Evolutionary conservation across 37 sponge, comb jelly and placozoan species (phyloP).

Genomic region (Crambe crambe): DNA sequence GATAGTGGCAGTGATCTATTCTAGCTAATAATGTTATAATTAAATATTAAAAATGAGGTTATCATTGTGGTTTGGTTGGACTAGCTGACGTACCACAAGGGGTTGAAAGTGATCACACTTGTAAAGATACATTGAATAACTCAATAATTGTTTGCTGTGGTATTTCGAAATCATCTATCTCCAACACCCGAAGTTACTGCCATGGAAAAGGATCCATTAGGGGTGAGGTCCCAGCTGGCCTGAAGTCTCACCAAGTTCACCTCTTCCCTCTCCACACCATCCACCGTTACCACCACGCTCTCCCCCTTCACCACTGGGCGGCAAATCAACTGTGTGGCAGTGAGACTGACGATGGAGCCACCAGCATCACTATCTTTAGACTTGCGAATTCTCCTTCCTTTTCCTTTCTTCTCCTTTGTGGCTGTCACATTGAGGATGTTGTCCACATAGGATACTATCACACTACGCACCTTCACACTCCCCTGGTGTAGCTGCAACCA

Average conservation of each 20-base stretch:
- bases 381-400: conserved; percentile 47
- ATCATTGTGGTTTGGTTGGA: too few species aligned
- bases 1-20: too few species aligned
- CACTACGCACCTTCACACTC: conserved; percentile 64
- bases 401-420: conserved; percentile 44
- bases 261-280: conserved; percentile 60
- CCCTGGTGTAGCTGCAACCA: conserved; percentile 16
- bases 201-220: conserved; percentile 8
- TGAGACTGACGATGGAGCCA: conserved; percentile 52
- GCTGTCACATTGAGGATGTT: conserved; percentile 59
- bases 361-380: conserved; percentile 20
- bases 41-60: too few species aligned
- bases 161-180: too few species aligned
- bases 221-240: conserved; percentile 27
- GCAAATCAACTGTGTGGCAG: conserved; percentile 48
- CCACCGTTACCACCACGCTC: conserved; percentile 42
- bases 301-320: conserved; percentile 27
- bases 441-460: conserved; percentile 47
- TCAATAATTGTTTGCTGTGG: too few species aligned
- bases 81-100: too few species aligned
- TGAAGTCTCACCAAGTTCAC: conserved; percentile 30
- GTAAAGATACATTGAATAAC: too few species aligned
- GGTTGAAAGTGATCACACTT: too few species aligned
- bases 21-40: too few species aligned
- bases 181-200: not conserved